Evolutionary conservation across 37 sponge, comb jelly and placozoan genomes (phyloP).

Genomic region (Agelas oroides): DNA sequence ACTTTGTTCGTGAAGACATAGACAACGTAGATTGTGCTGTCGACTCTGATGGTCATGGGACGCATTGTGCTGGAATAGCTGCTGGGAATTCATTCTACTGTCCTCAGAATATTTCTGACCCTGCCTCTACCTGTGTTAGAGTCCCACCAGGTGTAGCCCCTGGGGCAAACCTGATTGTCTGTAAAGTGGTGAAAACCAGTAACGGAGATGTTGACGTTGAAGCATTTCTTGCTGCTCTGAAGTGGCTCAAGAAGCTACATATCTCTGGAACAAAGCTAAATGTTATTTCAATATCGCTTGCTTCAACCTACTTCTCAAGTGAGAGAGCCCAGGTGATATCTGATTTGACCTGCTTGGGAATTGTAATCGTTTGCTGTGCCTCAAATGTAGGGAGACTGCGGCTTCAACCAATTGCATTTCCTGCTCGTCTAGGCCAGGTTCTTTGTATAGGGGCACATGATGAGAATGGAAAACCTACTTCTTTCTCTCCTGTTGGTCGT

Average conservation of each 20-base stretch:
- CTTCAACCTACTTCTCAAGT: conserved; percentile 23
- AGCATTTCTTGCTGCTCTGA: conserved; percentile 46
- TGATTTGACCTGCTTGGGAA: conserved; percentile 16
- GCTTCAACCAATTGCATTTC: conserved; percentile 51
- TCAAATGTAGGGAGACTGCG: conserved; percentile 51
- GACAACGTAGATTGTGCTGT: conserved; percentile 54
- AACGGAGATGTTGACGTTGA: conserved; percentile 19
- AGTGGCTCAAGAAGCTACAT: conserved; percentile 42
- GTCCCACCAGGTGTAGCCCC: conserved; percentile 60
- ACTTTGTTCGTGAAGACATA: conserved; percentile 31
- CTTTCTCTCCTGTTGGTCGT: conserved; percentile 67
- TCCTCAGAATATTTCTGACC: neutral
- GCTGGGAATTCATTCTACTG: conserved; percentile 12
- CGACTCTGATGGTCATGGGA: conserved; percentile 60
- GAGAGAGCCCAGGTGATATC: conserved; percentile 37
- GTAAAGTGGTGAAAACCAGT: conserved; percentile 48
- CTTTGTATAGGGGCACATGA: conserved; percentile 67
- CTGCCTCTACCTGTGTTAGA: neutral
- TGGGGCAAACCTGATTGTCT: conserved; percentile 48
- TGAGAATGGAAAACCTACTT: conserved; percentile 57
- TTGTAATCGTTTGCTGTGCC: conserved; percentile 62
- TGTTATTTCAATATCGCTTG: conserved; percentile 63
- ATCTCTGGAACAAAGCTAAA: conserved; percentile 21
- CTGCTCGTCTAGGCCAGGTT: conserved; percentile 66
- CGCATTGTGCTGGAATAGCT: conserved; percentile 59